A percentile compares a stretch with the other conserved stretches of the same genome.
phyloP scores from a whole-genome alignment of 2,888 invertebrate genomes.

The Plagodis dolabraria region DNA sequence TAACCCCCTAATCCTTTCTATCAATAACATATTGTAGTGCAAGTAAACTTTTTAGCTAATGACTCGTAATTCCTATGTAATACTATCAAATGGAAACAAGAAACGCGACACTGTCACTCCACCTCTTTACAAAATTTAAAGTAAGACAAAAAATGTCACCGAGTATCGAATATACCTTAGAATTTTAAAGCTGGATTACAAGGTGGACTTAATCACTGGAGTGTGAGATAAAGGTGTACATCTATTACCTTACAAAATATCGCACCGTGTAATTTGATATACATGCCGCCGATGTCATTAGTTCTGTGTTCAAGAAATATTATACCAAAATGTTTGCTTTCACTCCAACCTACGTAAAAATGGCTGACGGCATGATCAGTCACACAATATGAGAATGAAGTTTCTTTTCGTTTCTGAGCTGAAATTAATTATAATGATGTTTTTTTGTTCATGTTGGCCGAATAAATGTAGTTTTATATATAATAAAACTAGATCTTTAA shows the following conservation, averaged over 20 bases:
- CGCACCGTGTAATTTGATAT: conserved; percentile 73
- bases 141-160: conserved; percentile 70
- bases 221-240: conserved; percentile 67
- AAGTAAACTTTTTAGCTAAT: neutral
- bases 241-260: conserved; percentile 74
- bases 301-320: conserved; percentile 69
- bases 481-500: no score
- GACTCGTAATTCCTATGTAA: conserved; percentile 21
- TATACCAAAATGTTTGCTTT: conserved; percentile 61
- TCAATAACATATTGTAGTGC: neutral
- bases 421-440: conserved; percentile 27
- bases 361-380: conserved; percentile 57
- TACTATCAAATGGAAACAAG: conserved; percentile 44
- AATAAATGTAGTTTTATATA: no score
- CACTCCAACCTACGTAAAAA: conserved; percentile 47
- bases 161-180: conserved; percentile 61
- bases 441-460: neutral
- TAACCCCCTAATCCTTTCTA: neutral
- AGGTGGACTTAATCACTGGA: conserved; percentile 62
- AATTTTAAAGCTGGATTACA: conserved; percentile 68
- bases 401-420: conserved; percentile 52
- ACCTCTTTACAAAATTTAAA: conserved; percentile 41
- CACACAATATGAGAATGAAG: conserved; percentile 56
- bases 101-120: conserved; percentile 48
- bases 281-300: conserved; percentile 73